Percentiles rank a stretch among this genome's conserved stretches.
Conservation (phyloP, 1,140 invertebrate genomes). For the Apocrypta bakeri region DNA sequence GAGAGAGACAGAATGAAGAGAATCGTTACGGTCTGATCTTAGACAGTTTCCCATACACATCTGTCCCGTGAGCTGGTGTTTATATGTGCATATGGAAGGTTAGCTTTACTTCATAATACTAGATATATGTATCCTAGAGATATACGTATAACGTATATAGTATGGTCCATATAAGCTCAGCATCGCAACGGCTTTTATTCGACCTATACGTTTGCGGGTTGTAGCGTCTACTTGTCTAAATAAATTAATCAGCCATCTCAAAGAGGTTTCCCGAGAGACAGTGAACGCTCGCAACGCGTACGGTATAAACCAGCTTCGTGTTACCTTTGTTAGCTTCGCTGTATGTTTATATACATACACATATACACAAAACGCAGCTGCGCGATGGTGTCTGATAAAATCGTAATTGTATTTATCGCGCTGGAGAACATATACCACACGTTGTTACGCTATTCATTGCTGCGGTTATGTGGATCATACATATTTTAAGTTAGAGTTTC, state of each 20-base stretch:
- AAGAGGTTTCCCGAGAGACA: not conserved
- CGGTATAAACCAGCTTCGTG: not conserved
- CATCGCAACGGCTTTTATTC: not conserved
- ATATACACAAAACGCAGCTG: not conserved
- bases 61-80: slow-evolving; percentile 6
- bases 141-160: no score
- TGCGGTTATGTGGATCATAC: not conserved
- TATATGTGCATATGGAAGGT: not conserved
- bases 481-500: not conserved
- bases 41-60: slow-evolving; percentile 27
- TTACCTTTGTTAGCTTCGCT: no score
- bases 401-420: not conserved
- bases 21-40: slow-evolving; percentile 4
- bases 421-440: no score
- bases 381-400: not conserved
- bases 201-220: not conserved
- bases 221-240: slow-evolving; percentile 21
- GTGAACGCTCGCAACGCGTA: not conserved
- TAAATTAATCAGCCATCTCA: slow-evolving; percentile 19
- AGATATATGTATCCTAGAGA: no score
- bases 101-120: not conserved
- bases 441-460: not conserved
- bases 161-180: not conserved
- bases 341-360: not conserved
- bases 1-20: not conserved